These are phyloP conservation scores for Linyphia triangularis DNA, from an alignment of 2,888 invertebrate species.

Conservation along the genomic window DNA sequence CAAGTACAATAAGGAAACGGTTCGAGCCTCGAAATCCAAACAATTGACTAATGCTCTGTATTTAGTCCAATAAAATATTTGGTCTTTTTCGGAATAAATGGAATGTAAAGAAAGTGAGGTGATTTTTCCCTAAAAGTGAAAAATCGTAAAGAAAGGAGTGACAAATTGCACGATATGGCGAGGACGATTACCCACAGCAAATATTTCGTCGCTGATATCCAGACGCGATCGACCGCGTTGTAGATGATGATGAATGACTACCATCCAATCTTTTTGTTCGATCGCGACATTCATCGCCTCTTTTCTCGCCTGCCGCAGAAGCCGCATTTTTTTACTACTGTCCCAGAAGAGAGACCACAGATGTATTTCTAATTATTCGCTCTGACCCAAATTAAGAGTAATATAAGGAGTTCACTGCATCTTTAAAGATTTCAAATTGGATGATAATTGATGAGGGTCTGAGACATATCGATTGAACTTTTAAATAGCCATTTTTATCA, in stretches of 20 bases:
- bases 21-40: too few species aligned
- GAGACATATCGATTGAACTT: neutral
- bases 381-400: neutral
- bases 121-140: neutral
- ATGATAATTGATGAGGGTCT: constrained; percentile 2
- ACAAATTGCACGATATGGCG: constrained; percentile 7
- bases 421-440: too few species aligned
- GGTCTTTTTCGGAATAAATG: too few species aligned
- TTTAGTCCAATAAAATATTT: too few species aligned
- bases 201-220: neutral
- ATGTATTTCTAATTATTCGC: neutral
- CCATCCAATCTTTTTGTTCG: neutral
- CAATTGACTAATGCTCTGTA: too few species aligned
- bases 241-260: constrained; percentile 9
- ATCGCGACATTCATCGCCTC: neutral
- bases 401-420: neutral
- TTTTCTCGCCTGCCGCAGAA: neutral
- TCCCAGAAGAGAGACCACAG: too few species aligned
- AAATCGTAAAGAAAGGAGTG: neutral
- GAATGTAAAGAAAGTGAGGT: too few species aligned
- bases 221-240: neutral
- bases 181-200: neutral
- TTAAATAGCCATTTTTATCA: too few species aligned
- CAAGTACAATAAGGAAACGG: too few species aligned
- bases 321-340: too few species aligned